Evolutionary conservation across 1,140 invertebrate species (phyloP), one percentile per base, ranked within the genome.

Genomic region (Oryzaephilus surinamensis): DNA sequence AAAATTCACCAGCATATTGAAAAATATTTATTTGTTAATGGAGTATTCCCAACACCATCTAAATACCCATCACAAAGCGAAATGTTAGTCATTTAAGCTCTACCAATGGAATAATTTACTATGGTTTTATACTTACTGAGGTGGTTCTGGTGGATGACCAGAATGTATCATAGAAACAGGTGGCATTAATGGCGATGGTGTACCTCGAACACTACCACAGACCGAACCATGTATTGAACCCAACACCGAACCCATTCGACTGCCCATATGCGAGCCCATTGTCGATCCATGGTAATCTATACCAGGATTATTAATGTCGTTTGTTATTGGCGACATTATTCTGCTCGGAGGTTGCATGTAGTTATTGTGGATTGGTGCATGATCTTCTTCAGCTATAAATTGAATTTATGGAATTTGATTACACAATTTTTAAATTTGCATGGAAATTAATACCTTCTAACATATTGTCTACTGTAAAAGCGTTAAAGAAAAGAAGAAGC

Each of bases 331-430:
- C 1, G 60, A 62, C 52, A 59, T 59, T 31, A 61, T 51, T 6
- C 56, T 45, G 42, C 46, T 58, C 12, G 53, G 40, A 4, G 51
- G 47, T 40, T 55, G 53, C 12, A 47, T 38, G 43, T 58, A 61
- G 38, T 55, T 58, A 35, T 51, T 52, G 29, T 55, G 55, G 21
- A 32, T 38, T 15, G 47, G 42, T 28, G 57, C 48, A 58, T 74
- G 72, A 52, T 74, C 72, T 62, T 74, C 72, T 55, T 74, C 72
- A 42, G 71, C 72, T 72, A 41, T 37, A 52, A 64, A 33, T 3
- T 21, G 20, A 10, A 16, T 2, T 17, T 4, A 38, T 7, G 26
- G 4, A 16, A 36, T 36, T 24, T 10, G 2, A 13, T 5, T 24
- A 24, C 3, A n/a, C 19, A 55, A 50, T 53, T 23, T 7, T 29